These are phyloP conservation scores for Mormyrus hasselquistii DNA, from an alignment of 2,797 vertebrate genomes.

Conservation along the genomic window DNA sequence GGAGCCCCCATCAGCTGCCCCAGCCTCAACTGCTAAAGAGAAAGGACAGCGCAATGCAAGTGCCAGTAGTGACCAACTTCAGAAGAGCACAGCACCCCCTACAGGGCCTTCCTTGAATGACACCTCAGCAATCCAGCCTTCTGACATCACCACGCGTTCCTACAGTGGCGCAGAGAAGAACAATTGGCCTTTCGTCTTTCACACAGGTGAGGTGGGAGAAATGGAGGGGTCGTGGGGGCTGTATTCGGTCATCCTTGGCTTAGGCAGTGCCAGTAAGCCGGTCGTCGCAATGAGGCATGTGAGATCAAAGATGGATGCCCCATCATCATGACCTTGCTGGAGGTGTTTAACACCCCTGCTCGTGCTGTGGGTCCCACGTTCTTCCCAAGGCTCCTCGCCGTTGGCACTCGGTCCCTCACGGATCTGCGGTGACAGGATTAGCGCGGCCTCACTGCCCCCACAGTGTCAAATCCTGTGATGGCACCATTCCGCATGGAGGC, in stretches of 20 bases:
- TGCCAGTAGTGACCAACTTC: slow-evolving; percentile 25
- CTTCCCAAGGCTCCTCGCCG: not conserved
- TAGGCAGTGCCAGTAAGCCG: not conserved
- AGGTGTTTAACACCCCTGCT: not conserved
- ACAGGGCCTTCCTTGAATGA: slow-evolving; percentile 43
- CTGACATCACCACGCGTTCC: slow-evolving; percentile 29
- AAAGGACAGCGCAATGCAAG: slow-evolving; percentile 41
- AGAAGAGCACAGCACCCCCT: slow-evolving; percentile 28
- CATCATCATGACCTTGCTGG: not conserved
- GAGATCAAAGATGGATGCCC: not conserved
- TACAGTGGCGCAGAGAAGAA: slow-evolving; percentile 32
- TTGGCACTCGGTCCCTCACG: not conserved
- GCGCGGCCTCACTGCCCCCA: not conserved
- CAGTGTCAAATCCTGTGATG: not conserved
- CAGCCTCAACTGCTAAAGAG: slow-evolving; percentile 57
- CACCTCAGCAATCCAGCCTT: slow-evolving; percentile 19
- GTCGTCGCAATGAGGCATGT: not conserved
- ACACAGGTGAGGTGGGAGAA: slow-evolving; percentile 47
- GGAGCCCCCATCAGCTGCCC: slow-evolving; percentile 34
- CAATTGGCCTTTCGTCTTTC: slow-evolving; percentile 46
- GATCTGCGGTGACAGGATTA: slow-evolving; percentile 8
- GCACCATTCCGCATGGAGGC: not conserved
- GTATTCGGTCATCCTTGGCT: not conserved
- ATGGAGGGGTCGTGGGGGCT: not conserved
- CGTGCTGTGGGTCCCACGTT: not conserved